Evolutionary conservation across 2,888 invertebrate species (phyloP).

Genomic region (Julus scanicus): DNA sequence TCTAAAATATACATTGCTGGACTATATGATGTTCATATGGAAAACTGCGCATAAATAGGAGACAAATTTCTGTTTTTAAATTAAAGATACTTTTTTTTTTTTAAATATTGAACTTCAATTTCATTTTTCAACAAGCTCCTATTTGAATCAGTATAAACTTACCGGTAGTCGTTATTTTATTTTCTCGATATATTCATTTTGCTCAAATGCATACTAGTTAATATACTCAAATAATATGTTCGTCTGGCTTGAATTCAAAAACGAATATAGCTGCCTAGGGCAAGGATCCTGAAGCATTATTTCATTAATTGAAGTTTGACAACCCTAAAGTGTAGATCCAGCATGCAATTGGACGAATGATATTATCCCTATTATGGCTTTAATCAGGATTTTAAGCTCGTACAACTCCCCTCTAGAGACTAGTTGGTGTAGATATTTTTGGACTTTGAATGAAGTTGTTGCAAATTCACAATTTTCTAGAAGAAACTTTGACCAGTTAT

Average conservation of each 20-base stretch:
- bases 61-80: too few relatives aligned
- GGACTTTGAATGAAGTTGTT: neutral
- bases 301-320: conserved; percentile 11
- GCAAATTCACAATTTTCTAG: neutral
- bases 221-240: neutral
- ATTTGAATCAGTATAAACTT: too few relatives aligned
- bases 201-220: too few relatives aligned
- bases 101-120: too few relatives aligned
- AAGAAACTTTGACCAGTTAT: conserved; percentile 3
- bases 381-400: neutral
- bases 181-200: too few relatives aligned
- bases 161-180: too few relatives aligned
- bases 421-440: neutral
- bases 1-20: too few relatives aligned
- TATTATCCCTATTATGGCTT: neutral
- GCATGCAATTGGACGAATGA: neutral
- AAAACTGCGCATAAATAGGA: too few relatives aligned
- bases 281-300: neutral
- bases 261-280: neutral
- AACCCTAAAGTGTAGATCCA: neutral
- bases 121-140: too few relatives aligned
- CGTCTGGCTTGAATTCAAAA: neutral
- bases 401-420: neutral
- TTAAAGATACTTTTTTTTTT: too few relatives aligned
- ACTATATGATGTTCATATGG: too few relatives aligned